Conservation (phyloP, 2,888 invertebrate genomes). For the Rapana venosa region DNA sequence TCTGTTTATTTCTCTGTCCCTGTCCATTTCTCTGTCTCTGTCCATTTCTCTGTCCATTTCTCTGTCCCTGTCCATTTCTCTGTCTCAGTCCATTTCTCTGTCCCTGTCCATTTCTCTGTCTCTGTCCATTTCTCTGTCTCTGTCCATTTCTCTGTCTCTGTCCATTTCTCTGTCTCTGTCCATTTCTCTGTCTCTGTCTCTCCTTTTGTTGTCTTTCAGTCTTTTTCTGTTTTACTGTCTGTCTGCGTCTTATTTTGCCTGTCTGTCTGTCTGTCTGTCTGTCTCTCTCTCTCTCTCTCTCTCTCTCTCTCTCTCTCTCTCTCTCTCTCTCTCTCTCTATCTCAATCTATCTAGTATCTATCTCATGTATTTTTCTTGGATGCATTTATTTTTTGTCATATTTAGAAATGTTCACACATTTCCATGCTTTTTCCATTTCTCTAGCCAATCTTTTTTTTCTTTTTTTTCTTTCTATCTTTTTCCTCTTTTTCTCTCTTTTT, state of each 20-base stretch:
- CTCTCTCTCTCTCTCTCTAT: constrained; percentile 6
- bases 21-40: neutral
- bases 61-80: neutral
- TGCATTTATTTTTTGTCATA: neutral
- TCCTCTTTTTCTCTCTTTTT: neutral
- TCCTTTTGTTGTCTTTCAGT: neutral
- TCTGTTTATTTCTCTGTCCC: neutral
- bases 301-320: neutral
- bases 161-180: neutral
- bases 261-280: constrained; percentile 27
- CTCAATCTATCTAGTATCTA: neutral
- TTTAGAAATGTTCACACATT: neutral
- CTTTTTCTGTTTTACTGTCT: neutral
- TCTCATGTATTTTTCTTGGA: neutral
- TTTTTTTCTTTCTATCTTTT: neutral
- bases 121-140: neutral
- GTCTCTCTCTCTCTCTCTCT: neutral
- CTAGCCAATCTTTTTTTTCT: neutral
- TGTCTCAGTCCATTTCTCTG: no score
- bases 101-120: neutral
- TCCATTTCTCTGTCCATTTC: neutral
- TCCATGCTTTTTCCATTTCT: neutral
- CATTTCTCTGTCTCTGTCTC: neutral
- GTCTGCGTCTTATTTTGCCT: neutral
- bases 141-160: neutral